A percentile compares a stretch with the other conserved stretches of the same genome.
phyloP scores from a whole-genome alignment of 2,888 invertebrate species.

The Petrophora chlorosata region DNA sequence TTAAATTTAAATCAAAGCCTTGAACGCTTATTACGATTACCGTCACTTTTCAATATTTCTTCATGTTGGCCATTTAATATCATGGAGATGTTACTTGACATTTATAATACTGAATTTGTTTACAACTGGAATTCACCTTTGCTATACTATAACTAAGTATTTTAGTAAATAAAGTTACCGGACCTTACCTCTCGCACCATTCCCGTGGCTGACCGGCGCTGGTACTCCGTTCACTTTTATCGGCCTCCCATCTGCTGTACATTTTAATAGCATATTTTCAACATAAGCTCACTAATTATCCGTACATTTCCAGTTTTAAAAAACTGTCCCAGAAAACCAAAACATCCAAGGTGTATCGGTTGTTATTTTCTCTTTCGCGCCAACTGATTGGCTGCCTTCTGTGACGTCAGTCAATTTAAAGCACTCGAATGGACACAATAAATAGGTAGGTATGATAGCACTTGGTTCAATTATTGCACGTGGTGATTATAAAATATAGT shows the following conservation, averaged over 20 bases:
- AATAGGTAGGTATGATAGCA: conserved; percentile 40
- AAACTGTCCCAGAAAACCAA: conserved; percentile 56
- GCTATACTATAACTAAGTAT: no score
- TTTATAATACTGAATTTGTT: no score
- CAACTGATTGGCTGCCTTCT: conserved; percentile 66
- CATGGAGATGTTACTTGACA: no score
- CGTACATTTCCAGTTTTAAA: conserved; percentile 52
- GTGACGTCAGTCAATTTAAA: conserved; percentile 79
- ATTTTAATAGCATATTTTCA: conserved; percentile 79
- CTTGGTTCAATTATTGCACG: conserved; percentile 41
- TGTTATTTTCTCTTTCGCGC: conserved; percentile 57
- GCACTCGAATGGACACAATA: conserved; percentile 64
- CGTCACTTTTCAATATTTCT: no score
- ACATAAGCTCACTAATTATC: conserved; percentile 65
- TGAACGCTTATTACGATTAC: no score
- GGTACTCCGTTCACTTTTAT: conserved; percentile 78
- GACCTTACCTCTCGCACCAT: conserved; percentile 77
- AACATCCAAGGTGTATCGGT: conserved; percentile 48
- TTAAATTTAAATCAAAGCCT: no score
- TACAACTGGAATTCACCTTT: no score
- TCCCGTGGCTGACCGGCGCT: conserved; percentile 66
- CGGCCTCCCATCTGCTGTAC: conserved; percentile 78
- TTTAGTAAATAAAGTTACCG: conserved; percentile 17
- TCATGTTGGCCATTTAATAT: no score
- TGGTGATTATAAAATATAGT: conserved; percentile 39